A percentile compares a stretch with the other conserved stretches of the same genome.
Evolutionary conservation across 2,113 vertebrate genomes (phyloP).

Genomic region (Triplophysa tibetana): DNA sequence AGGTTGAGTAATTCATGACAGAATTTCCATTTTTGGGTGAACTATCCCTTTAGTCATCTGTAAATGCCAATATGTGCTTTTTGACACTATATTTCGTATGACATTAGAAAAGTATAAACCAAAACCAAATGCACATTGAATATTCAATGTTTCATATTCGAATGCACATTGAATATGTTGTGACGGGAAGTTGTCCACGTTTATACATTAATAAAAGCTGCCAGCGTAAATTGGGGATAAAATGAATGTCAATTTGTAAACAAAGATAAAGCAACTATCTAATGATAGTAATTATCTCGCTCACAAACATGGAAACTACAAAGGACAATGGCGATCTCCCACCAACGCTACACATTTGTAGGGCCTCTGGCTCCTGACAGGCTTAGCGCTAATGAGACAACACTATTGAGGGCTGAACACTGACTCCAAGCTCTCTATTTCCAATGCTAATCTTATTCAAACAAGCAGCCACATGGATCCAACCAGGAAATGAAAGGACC

Average conservation of each 20-base stretch:
- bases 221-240: too few species aligned
- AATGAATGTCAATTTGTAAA: neutral
- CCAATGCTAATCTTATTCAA: slow-evolving; percentile 64
- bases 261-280: slow-evolving; percentile 12
- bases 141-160: too few species aligned
- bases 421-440: slow-evolving; percentile 40
- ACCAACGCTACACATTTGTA: slow-evolving; percentile 3
- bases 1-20: too few species aligned
- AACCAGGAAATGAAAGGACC: slow-evolving; percentile 70
- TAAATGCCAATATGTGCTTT: too few species aligned
- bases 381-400: slow-evolving; percentile 56
- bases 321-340: neutral
- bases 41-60: too few species aligned
- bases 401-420: slow-evolving; percentile 37
- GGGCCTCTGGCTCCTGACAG: slow-evolving; percentile 46
- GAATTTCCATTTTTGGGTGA: too few species aligned
- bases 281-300: slow-evolving; percentile 24
- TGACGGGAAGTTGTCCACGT: neutral
- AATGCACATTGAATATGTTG: neutral
- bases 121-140: too few species aligned
- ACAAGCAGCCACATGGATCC: slow-evolving; percentile 61
- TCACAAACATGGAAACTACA: neutral
- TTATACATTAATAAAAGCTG: too few species aligned
- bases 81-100: neutral
- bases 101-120: neutral